Evolutionary conservation across 2,888 invertebrate species (phyloP).

Genomic region (Acanthosepion pharaonis): DNA sequence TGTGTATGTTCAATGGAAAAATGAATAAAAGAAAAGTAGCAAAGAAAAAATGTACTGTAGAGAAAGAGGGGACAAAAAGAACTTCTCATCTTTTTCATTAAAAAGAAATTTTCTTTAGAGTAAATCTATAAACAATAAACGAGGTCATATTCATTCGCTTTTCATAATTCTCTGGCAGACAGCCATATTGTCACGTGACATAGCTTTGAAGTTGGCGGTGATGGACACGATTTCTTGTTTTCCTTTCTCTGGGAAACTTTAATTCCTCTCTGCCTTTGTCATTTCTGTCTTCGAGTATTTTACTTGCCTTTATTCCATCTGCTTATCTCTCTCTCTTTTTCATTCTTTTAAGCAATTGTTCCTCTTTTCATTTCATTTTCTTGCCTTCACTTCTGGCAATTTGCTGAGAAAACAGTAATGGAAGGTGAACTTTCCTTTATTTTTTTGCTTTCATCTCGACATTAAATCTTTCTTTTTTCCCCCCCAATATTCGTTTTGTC

Average conservation of each 20-base stretch:
- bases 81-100: not conserved
- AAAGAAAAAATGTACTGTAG: not conserved
- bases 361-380: too few relatives aligned
- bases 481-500: too few relatives aligned
- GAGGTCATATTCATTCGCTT: not conserved
- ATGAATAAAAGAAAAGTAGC: not conserved
- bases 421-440: too few relatives aligned
- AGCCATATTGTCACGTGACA: not conserved
- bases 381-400: too few relatives aligned
- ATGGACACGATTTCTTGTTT: not conserved
- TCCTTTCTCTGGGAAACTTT: not conserved
- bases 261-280: too few relatives aligned
- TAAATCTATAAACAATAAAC: not conserved
- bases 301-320: too few relatives aligned
- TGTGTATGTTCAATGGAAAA: not conserved
- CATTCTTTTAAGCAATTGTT: too few relatives aligned
- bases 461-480: too few relatives aligned
- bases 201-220: not conserved
- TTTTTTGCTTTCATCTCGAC: too few relatives aligned
- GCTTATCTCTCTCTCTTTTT: too few relatives aligned
- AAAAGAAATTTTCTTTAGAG: not conserved
- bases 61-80: not conserved
- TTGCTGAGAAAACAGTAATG: too few relatives aligned
- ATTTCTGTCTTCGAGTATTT: too few relatives aligned
- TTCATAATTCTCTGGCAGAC: not conserved